Evolutionary conservation across 2,797 vertebrate species (phyloP), one percentile per base, ranked within the genome.

Genomic region (Rhynchotus rufescens): DNA sequence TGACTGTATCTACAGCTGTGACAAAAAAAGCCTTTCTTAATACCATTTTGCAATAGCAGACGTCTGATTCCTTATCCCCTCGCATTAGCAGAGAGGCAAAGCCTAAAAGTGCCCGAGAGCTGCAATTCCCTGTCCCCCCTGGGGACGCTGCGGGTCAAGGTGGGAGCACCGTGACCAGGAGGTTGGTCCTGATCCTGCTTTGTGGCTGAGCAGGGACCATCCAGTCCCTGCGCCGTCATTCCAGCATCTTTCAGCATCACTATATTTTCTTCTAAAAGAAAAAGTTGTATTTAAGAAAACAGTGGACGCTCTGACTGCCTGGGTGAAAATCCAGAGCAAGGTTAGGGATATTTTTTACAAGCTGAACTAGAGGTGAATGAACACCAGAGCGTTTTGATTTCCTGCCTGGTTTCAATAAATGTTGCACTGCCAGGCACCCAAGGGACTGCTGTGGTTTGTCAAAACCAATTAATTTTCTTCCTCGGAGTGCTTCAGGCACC

Each of bases 401-500:
- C 92, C 90, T 92, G 95, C 92, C 90, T 91, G 88, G 91, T 93
- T 86, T 64, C 94, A 96, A 96, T 93, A 93, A 97, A 93, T 40
- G 89, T 75, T 96, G 92, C 87, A 95, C 81, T 92, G 80, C 60
- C 84, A 88, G 69, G 83, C 91, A 97, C 96, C 96, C 89, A 95
- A 92, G 93, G 96, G 96, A 97, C n/a, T 57, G 90, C 96, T 93
- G 95, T 90, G 96, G 95, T 97, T 97, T 97, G 97, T 98, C 97
- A 97, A 96, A 98, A 97, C 89, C 97, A 97, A 97, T 98, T 97
- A 97, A 96, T 97, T 97, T 96, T 96, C 95, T 95, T 96, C 88
- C 92, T 96, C 82, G 76, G 86, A 97, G 92, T 52, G 96, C 97
- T 98, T 87, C 92, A 93, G 96, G 97, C 97, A 93, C 94, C 96